Conservation (phyloP, 1,140 invertebrate genomes). For the Hylyphantes graminicola region DNA sequence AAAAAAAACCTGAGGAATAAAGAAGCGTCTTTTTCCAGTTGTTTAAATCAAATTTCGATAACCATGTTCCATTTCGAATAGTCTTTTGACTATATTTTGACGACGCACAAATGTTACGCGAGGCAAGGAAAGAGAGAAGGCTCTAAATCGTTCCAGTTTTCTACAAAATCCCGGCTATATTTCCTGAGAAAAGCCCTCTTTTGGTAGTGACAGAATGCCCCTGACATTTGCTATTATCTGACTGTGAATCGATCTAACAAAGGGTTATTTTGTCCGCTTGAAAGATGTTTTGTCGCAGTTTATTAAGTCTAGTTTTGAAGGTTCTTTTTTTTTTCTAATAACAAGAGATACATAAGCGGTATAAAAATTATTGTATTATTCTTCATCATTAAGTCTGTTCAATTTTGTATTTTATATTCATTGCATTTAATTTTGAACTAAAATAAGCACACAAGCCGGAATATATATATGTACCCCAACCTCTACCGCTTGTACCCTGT, state of each 20-base stretch:
- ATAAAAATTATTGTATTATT: no score
- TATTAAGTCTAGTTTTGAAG: no score
- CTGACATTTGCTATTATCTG: slow-evolving; percentile 46
- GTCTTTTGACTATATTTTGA: slow-evolving; percentile 24
- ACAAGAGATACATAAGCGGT: no score
- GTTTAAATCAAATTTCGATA: slow-evolving; percentile 45
- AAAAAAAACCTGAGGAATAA: neutral
- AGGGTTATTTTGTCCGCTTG: no score
- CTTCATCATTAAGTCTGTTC: no score
- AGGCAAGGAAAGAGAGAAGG: neutral
- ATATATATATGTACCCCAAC: no score
- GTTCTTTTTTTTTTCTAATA: no score
- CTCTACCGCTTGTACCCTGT: no score
- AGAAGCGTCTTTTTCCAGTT: slow-evolving; percentile 18
- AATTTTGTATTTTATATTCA: no score
- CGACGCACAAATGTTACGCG: slow-evolving; percentile 35
- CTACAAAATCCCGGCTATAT: slow-evolving; percentile 8
- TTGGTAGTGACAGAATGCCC: slow-evolving; percentile 6
- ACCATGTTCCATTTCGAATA: slow-evolving; percentile 31
- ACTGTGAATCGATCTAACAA: slow-evolving; percentile 16
- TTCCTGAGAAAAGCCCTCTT: slow-evolving; percentile 8
- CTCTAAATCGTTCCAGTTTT: slow-evolving; percentile 11
- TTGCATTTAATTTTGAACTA: no score
- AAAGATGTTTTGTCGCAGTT: no score
- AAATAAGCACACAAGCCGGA: no score